Conservation (phyloP, 2,113 vertebrate genomes). For the Ivindomyrus marchei region DNA sequence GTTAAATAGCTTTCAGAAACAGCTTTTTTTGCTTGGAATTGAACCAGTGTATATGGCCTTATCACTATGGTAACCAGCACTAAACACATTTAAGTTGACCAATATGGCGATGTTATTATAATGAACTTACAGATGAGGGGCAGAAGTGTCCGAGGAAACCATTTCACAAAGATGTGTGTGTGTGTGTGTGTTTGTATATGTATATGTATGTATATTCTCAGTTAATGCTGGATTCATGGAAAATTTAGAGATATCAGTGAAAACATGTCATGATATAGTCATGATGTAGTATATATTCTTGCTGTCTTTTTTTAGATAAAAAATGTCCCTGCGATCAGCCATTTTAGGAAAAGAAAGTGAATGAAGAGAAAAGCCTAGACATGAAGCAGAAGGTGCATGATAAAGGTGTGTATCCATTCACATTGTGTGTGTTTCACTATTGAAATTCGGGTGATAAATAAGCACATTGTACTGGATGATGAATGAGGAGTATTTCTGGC, state of each 20-base stretch:
- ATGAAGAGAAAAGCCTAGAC: not conserved
- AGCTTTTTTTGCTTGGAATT: not conserved
- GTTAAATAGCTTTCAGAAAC: not conserved
- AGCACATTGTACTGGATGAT: not conserved
- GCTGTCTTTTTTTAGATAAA: not conserved
- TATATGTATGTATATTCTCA: not conserved
- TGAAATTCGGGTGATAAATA: not conserved
- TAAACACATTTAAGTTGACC: not conserved
- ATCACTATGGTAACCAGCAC: not conserved
- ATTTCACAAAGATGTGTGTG: not conserved
- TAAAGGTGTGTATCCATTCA: not conserved
- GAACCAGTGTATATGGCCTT: not conserved
- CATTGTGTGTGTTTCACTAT: not conserved
- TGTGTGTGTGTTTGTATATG: not conserved
- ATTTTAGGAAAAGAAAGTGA: not conserved
- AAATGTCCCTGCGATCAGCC: not conserved
- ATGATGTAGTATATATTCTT: not conserved
- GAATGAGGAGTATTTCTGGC: constrained; percentile 28
- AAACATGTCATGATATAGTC: too few species aligned
- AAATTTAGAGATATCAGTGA: too few species aligned
- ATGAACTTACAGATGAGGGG: not conserved
- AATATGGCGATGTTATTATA: not conserved
- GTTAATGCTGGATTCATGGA: too few species aligned
- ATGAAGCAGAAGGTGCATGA: not conserved
- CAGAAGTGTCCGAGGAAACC: not conserved